phyloP scores from a whole-genome alignment of 2,888 invertebrate species.

The Marronus borbonicus region DNA sequence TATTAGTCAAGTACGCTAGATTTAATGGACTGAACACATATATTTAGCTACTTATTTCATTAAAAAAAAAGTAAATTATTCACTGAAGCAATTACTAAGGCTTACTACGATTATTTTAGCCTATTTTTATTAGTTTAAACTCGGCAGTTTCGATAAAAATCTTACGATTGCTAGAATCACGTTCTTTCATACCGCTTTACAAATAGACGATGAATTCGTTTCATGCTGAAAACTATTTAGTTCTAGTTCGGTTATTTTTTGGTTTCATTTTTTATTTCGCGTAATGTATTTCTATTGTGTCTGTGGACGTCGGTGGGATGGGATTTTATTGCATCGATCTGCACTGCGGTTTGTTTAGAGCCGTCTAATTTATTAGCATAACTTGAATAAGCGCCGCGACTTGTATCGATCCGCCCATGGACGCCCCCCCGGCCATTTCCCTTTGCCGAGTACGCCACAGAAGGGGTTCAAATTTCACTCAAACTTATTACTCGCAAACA shows the following conservation, averaged over 20 bases:
- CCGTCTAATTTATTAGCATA: conserved; percentile 71
- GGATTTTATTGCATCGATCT: conserved; percentile 66
- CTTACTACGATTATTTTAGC: no score
- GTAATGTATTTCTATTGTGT: conserved; percentile 20
- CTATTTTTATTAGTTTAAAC: no score
- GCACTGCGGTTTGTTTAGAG: conserved; percentile 70
- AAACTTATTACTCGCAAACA: conserved; percentile 45
- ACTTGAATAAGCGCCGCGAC: conserved; percentile 63
- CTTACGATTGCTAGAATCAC: no score
- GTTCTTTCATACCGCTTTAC: no score
- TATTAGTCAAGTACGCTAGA: no score
- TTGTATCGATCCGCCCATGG: conserved; percentile 63
- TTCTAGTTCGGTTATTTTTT: neutral
- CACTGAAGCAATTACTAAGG: no score
- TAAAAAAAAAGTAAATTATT: no score
- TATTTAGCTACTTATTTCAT: no score
- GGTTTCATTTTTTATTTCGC: neutral
- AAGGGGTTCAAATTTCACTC: conserved; percentile 46
- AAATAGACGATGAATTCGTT: conserved; percentile 18
- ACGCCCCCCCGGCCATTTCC: conserved; percentile 32
- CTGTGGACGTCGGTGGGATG: conserved; percentile 9
- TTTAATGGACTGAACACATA: no score
- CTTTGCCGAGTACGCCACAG: conserved; percentile 20
- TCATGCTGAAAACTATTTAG: conserved; percentile 21
- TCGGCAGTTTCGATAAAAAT: no score